Evolutionary conservation across 2,888 invertebrate genomes (phyloP).

Genomic region (Ceratothoa steindachneri): DNA sequence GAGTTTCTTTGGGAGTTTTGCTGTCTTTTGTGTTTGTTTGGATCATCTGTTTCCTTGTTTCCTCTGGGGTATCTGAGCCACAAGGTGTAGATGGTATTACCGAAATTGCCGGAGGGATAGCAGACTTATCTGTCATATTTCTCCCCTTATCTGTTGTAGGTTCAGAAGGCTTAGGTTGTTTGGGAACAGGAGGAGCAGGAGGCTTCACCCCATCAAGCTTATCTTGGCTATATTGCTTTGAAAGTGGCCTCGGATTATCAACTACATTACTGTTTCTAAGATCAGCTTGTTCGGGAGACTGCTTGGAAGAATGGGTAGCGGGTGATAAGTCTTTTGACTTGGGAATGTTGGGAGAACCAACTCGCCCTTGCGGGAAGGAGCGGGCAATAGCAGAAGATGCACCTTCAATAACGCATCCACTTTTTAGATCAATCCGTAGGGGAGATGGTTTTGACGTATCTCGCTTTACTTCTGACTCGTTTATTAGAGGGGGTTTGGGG

Average conservation of each 20-base stretch:
- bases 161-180: background rate
- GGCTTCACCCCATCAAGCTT: background rate
- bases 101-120: slow-evolving; percentile 25
- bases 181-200: background rate
- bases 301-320: background rate
- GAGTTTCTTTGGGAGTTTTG: no score
- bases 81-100: slow-evolving; percentile 41
- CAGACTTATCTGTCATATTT: no score
- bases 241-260: background rate
- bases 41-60: background rate
- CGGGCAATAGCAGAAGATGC: background rate
- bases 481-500: background rate
- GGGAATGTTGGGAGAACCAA: background rate
- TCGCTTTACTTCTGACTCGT: background rate
- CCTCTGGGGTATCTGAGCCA: slow-evolving; percentile 28
- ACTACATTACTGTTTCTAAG: background rate
- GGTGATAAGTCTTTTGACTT: background rate
- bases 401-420: background rate
- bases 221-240: background rate
- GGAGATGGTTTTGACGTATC: background rate
- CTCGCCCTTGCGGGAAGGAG: background rate
- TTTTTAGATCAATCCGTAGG: background rate
- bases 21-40: background rate
- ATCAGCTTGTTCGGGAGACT: background rate
- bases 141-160: no score